Base-by-base conservation (phyloP, 2,797 vertebrate species). In the Schizothorax lantsangensis region DNA sequence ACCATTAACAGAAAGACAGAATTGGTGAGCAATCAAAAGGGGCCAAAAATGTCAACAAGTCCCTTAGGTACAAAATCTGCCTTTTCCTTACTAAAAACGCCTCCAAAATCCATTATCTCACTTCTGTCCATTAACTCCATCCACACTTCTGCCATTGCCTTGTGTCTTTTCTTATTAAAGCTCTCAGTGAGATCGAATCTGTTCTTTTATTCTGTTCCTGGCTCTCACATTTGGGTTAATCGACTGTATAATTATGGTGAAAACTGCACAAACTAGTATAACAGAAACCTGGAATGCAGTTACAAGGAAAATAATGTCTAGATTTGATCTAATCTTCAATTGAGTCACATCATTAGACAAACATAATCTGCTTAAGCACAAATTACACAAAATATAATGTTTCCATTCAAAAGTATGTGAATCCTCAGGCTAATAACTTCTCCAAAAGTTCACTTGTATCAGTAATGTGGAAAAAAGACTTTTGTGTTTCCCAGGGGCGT, bases 1-100 rank as follows among this genome's bases (percentile, higher is more conserved):
- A 17, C 19, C 43, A 84, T 84, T 84, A 75, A 64, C 57, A 40
- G 17, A n/a, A n/a, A 79, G 57, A 80, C 78, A 21, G 40, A 33
- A 59, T 2, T 30, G 4, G 0, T 66, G 38, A 66, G 17, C 78
- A 45, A 80, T 80, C 40, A 59, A 80, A 64, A 12, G 40, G 57
- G 57, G n/a, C 14, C 2, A 64, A 59, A 30, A 21, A 30, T 30
- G 38, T 64, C 40, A 64, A 80, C n/a, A 45, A 45, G n/a, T n/a
- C 78, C 59, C 59, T 45, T 11, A 40, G 5, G 78, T 1, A 64
- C 40, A 80, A 64, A 80, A 66, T 66, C n/a, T 6, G n/a, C 15
- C 38, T 12, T 62, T 64, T 12, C 5, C 36, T 40, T 17, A 4
- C 30, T 40, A 33, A 59, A 75, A 75, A 49, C 0, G 5, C 47